phyloP scores from a whole-genome alignment of 2,888 invertebrate genomes.

The Thalpophila matura region DNA sequence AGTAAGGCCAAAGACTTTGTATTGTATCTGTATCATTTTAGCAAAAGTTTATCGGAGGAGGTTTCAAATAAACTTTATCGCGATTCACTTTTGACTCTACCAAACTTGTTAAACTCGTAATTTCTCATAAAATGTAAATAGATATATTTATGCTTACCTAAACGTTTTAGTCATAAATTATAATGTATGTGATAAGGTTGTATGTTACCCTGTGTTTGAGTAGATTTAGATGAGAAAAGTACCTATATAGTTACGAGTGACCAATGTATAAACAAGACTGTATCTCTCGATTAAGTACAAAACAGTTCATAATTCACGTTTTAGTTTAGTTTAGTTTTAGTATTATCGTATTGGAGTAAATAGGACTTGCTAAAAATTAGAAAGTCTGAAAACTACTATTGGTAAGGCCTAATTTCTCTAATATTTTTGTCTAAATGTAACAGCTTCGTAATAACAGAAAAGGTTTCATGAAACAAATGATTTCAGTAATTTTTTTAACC shows the following conservation, averaged over 20 bases:
- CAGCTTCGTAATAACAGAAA: constrained; percentile 20
- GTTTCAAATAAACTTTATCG: constrained; percentile 11
- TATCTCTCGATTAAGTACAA: constrained; percentile 86
- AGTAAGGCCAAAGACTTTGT: constrained; percentile 70
- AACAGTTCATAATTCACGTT: constrained; percentile 64
- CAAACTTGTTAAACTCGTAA: constrained; percentile 35
- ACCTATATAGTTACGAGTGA: constrained; percentile 78
- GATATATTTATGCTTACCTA: constrained; percentile 42
- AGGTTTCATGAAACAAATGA: neutral
- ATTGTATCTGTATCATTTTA: constrained; percentile 50
- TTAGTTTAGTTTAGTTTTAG: constrained; percentile 55
- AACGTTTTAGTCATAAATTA: constrained; percentile 54
- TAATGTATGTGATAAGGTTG: constrained; percentile 32
- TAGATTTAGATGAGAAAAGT: constrained; percentile 51
- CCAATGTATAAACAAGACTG: constrained; percentile 88
- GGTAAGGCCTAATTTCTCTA: constrained; percentile 15
- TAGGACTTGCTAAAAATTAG: constrained; percentile 16
- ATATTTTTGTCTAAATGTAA: constrained; percentile 35
- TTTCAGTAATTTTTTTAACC: constrained; percentile 23
- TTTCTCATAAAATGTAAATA: constrained; percentile 57
- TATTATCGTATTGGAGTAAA: constrained; percentile 26
- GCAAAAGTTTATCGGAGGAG: constrained; percentile 40
- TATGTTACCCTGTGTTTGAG: constrained; percentile 55
- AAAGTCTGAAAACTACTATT: neutral
- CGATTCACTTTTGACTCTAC: constrained; percentile 49